These are phyloP conservation scores for Oncopeltus fasciatus DNA, from an alignment of 1,140 invertebrate genomes.

Conservation along the genomic window DNA sequence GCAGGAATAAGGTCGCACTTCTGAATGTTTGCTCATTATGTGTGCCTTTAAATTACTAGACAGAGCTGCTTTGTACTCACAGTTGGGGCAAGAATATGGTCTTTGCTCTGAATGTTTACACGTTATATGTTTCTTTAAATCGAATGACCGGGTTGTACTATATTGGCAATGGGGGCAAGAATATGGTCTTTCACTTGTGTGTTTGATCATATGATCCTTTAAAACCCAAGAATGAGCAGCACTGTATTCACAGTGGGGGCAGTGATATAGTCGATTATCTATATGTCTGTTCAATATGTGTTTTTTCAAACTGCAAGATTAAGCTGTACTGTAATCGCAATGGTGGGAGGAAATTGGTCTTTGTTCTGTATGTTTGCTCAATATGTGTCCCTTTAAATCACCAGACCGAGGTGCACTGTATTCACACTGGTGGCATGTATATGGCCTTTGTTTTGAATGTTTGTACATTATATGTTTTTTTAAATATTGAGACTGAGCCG, in stretches of 20 bases:
- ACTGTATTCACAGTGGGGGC: background rate
- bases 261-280: background rate
- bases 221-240: background rate
- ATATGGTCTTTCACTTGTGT: too few species aligned
- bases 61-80: too few species aligned
- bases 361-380: background rate
- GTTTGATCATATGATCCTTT: background rate
- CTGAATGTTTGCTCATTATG: too few species aligned
- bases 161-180: too few species aligned
- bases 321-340: background rate
- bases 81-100: too few species aligned
- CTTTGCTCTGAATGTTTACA: too few species aligned
- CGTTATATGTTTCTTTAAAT: too few species aligned
- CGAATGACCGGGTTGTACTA: too few species aligned
- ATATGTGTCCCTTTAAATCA: background rate
- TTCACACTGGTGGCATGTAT: background rate
- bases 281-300: background rate
- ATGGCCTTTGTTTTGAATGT: background rate
- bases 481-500: background rate
- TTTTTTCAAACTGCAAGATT: background rate
- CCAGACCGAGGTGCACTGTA: background rate
- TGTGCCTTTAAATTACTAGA: too few species aligned
- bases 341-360: background rate
- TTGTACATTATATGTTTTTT: background rate
- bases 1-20: too few species aligned